phyloP scores from a whole-genome alignment of 2,888 invertebrate species.

The Campoletis raptor region DNA sequence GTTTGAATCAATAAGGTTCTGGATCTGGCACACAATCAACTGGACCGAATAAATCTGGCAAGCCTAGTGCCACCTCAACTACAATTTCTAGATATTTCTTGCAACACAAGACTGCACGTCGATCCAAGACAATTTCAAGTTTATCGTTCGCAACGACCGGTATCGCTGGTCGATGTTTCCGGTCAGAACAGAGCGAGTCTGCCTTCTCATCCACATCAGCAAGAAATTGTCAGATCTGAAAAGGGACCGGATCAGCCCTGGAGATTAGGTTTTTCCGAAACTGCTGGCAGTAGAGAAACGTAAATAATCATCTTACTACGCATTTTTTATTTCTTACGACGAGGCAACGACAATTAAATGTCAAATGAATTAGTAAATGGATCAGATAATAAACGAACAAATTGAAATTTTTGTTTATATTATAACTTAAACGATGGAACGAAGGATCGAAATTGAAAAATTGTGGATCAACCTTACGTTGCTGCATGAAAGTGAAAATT shows the following conservation, averaged over 20 bases:
- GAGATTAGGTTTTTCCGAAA: constrained; percentile 94
- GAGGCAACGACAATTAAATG: too few relatives aligned
- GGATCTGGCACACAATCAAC: constrained; percentile 94
- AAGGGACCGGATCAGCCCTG: constrained; percentile 89
- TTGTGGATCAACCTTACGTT: too few relatives aligned
- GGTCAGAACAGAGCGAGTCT: constrained; percentile 90
- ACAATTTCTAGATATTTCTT: constrained; percentile 94
- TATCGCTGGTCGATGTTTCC: constrained; percentile 94
- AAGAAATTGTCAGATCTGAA: constrained; percentile 84
- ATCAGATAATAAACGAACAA: too few relatives aligned
- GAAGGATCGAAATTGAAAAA: too few relatives aligned
- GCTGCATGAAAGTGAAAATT: too few relatives aligned
- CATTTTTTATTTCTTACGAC: not conserved
- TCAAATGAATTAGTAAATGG: too few relatives aligned
- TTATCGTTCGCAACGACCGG: constrained; percentile 92
- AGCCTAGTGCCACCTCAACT: constrained; percentile 92
- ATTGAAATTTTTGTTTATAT: too few relatives aligned
- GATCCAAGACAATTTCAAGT: constrained; percentile 93
- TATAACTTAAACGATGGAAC: too few relatives aligned
- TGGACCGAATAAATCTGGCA: constrained; percentile 92
- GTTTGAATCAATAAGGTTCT: constrained; percentile 85
- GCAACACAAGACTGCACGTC: constrained; percentile 92
- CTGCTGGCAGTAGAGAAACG: constrained; percentile 90
- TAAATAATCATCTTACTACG: constrained; percentile 68
- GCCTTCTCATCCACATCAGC: constrained; percentile 86